phyloP scores from a whole-genome alignment of 2,113 vertebrate species.

The Ptyas mucosa region DNA sequence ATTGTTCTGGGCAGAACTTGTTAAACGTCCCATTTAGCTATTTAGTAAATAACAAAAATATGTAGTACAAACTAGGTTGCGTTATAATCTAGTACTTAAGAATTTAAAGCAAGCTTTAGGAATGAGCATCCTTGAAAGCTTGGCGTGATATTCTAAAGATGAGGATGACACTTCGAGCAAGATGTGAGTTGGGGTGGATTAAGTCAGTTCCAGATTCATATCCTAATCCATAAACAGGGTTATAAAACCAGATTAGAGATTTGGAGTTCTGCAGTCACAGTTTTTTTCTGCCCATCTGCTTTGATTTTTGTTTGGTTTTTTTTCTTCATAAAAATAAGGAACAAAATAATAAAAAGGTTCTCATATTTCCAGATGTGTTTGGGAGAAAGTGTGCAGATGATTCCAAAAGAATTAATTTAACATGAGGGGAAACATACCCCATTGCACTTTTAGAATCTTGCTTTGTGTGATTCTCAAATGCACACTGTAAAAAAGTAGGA shows the following conservation, averaged over 20 bases:
- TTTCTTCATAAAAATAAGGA: not conserved
- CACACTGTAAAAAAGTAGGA: not conserved
- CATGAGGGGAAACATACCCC: too few species aligned
- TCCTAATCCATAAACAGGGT: not conserved
- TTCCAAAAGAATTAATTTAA: not conserved
- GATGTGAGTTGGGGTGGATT: not conserved
- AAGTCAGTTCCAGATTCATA: not conserved
- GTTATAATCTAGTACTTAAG: not conserved
- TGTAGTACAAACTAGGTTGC: conserved; percentile 1
- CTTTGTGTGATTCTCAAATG: not conserved
- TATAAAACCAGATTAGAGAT: not conserved
- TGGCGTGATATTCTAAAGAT: not conserved
- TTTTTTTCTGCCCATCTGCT: not conserved
- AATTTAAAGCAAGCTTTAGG: conserved; percentile 6
- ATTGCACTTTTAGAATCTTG: not conserved
- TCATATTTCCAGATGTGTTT: not conserved
- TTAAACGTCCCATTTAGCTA: conserved; percentile 44
- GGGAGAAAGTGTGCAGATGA: not conserved
- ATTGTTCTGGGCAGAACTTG: conserved; percentile 30
- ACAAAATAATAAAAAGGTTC: not conserved
- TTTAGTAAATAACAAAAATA: conserved; percentile 33
- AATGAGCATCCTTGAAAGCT: not conserved
- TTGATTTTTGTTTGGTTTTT: not conserved
- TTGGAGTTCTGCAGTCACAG: not conserved
- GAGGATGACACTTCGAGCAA: not conserved